A percentile compares a stretch with the other conserved stretches of the same genome.
Conservation (phyloP, 92 coral and sea anemone genomes). For the Galaxea fascicularis region DNA sequence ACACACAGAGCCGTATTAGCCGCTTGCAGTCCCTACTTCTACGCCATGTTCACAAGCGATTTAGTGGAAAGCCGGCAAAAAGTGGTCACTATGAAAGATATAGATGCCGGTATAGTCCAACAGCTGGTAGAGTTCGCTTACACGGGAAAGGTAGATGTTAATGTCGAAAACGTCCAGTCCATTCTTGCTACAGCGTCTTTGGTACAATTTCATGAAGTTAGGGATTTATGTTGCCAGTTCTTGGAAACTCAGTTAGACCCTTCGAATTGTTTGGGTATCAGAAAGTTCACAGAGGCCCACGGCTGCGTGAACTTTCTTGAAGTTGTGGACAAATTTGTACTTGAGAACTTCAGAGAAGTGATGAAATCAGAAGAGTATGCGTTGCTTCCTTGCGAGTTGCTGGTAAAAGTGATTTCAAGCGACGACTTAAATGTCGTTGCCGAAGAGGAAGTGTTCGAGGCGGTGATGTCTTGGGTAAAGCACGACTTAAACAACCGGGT, state of each 20-base stretch:
- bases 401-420: constrained; percentile 91
- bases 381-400: constrained; percentile 88
- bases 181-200: constrained; percentile 88
- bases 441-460: constrained; percentile 94
- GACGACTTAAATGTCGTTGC: constrained; percentile 86
- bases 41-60: constrained; percentile 98
- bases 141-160: constrained; percentile 89
- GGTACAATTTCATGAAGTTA: constrained; percentile 96
- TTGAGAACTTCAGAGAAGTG: constrained; percentile 89
- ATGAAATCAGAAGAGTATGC: constrained; percentile 97
- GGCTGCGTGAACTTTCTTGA: constrained; percentile 91
- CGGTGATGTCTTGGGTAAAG: constrained; percentile 96
- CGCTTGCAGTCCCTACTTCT: constrained; percentile 94
- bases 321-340: constrained; percentile 88
- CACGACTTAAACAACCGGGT: constrained; percentile 88
- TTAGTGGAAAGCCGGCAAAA: constrained; percentile 97
- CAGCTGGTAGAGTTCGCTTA: constrained; percentile 95
- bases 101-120: constrained; percentile 81
- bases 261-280: constrained; percentile 95
- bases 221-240: constrained; percentile 94
- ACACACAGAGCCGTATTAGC: constrained; percentile 95
- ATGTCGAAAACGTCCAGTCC: constrained; percentile 91
- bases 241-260: constrained; percentile 96
- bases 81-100: constrained; percentile 91
- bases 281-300: constrained; percentile 95